A percentile compares a stretch with the other conserved stretches of the same genome.
These are phyloP conservation scores for Sorex fumeus DNA, from an alignment of 2,113 vertebrate genomes.

Conservation along the genomic window DNA sequence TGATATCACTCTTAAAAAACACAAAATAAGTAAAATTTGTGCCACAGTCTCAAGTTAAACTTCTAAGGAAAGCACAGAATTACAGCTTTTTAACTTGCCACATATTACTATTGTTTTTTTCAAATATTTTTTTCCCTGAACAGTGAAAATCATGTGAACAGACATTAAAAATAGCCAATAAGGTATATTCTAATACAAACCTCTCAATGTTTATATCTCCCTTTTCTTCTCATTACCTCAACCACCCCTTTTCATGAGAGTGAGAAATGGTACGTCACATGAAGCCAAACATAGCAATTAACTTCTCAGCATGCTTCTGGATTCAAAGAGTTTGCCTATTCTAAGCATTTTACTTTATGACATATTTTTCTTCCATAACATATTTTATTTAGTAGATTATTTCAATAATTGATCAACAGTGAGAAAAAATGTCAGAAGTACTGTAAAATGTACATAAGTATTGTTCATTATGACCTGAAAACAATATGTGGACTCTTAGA, in stretches of 20 bases:
- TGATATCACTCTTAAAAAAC: neutral
- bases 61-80: conserved; percentile 16
- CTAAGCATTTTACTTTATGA: neutral
- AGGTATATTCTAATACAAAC: neutral
- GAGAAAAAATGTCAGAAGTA: neutral
- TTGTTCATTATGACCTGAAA: neutral
- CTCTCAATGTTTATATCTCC: neutral
- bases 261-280: neutral
- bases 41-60: neutral
- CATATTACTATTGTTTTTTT: neutral
- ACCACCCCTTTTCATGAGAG: neutral
- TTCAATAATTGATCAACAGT: conserved; percentile 15
- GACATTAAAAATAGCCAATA: neutral
- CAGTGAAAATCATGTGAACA: conserved; percentile 20
- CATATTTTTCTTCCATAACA: neutral
- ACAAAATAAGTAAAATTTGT: neutral
- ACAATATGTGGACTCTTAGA: neutral
- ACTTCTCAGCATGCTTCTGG: conserved; percentile 8
- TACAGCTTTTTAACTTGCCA: neutral
- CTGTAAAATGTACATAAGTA: neutral
- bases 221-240: neutral
- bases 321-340: conserved; percentile 37
- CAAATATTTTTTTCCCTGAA: neutral
- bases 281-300: conserved; percentile 47
- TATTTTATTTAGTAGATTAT: neutral